Conservation (phyloP, 1,140 invertebrate genomes). For the Drosophila sechellia region DNA sequence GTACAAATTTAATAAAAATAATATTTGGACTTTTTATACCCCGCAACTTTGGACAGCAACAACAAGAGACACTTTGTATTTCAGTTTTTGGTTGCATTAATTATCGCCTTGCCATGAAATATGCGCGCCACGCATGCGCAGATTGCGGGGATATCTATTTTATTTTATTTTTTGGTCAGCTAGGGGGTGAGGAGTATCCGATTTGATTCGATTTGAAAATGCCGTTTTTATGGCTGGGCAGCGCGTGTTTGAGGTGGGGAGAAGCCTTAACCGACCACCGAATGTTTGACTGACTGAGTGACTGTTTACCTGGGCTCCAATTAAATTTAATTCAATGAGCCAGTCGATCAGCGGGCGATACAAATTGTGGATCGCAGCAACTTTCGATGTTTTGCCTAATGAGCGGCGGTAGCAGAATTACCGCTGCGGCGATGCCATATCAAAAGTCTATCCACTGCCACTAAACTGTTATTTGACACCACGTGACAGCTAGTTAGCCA, state of each 20-base stretch:
- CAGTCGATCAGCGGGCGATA: constrained; percentile 62
- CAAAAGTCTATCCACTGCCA: neutral
- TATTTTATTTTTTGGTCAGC: constrained; percentile 14
- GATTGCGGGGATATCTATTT: constrained; percentile 36
- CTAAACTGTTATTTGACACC: constrained; percentile 26
- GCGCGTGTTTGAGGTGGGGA: constrained; percentile 41
- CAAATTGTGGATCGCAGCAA: constrained; percentile 60
- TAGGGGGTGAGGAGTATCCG: constrained; percentile 6
- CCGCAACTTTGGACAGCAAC: constrained; percentile 42
- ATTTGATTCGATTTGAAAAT: constrained; percentile 7
- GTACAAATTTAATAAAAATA: constrained; percentile 74
- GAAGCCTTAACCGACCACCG: constrained; percentile 37
- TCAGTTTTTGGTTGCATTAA: constrained; percentile 80
- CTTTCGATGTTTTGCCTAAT: constrained; percentile 70
- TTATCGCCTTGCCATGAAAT: constrained; percentile 83
- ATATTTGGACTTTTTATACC: constrained; percentile 48
- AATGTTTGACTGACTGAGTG: constrained; percentile 56
- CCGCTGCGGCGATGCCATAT: constrained; percentile 28
- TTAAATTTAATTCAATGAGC: constrained; percentile 70
- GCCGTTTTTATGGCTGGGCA: constrained; percentile 48
- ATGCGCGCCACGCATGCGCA: constrained; percentile 78
- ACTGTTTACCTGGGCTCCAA: constrained; percentile 75
- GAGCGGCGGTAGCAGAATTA: constrained; percentile 51
- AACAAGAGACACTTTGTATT: constrained; percentile 71
- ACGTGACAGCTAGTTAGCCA: constrained; percentile 35